Evolutionary conservation across 2,888 invertebrate species (phyloP).

Genomic region (Tenthredo notha): DNA sequence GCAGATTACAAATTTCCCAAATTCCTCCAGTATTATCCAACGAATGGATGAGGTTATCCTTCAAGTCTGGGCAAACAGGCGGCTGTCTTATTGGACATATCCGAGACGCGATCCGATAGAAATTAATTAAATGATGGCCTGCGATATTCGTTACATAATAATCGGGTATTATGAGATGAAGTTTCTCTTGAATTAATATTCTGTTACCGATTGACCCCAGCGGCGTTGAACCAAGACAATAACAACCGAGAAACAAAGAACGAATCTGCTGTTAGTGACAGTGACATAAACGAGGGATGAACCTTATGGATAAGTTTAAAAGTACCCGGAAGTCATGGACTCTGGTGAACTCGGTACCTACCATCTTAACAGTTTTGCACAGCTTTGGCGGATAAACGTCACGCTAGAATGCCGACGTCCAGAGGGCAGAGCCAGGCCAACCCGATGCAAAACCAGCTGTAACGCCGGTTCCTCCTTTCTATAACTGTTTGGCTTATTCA

Average conservation of each 20-base stretch:
- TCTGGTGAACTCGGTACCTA: neutral
- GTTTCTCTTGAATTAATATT: neutral
- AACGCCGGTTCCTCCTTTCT: constrained; percentile 47
- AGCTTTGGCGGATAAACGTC: constrained; percentile 37
- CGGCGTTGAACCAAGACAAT: neutral
- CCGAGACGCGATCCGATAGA: constrained; percentile 9
- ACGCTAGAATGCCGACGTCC: constrained; percentile 44
- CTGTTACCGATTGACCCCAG: neutral
- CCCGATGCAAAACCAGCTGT: constrained; percentile 8
- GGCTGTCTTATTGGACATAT: neutral
- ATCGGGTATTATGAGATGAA: neutral
- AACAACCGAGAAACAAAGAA: neutral
- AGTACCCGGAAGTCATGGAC: constrained; percentile 28
- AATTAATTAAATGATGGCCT: constrained; percentile 30
- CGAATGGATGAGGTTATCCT: constrained; percentile 11
- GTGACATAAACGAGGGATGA: constrained; percentile 9
- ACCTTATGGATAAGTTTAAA: neutral
- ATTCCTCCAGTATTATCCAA: constrained; percentile 31
- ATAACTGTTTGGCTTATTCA: constrained; percentile 51
- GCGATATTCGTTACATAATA: constrained; percentile 12
- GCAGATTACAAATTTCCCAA: constrained; percentile 33
- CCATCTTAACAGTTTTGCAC: constrained; percentile 6
- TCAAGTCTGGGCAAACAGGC: neutral
- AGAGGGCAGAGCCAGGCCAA: neutral
- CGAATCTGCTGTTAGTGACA: neutral